Conservation (phyloP, 2,888 invertebrate species). For the Andricus curvator region DNA sequence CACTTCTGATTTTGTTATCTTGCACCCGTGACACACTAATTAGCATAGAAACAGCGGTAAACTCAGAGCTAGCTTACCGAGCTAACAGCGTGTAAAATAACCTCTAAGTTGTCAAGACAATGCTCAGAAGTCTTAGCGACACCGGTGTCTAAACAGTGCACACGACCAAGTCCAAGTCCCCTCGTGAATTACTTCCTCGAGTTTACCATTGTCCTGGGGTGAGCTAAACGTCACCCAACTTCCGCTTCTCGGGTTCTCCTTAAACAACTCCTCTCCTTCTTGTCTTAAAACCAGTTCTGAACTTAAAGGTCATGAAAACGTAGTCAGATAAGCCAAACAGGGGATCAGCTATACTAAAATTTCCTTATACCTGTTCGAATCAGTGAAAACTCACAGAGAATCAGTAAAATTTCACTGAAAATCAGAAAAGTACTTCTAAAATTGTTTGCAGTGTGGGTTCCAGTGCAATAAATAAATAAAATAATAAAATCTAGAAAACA, state of each 20-base stretch:
- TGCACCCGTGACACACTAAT: conserved; percentile 65
- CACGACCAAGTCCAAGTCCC: conserved; percentile 67
- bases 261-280: conserved; percentile 20
- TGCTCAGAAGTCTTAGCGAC: conserved; percentile 63
- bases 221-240: conserved; percentile 64
- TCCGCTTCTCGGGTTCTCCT: conserved; percentile 48
- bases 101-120: conserved; percentile 78
- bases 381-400: too few species aligned
- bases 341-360: not conserved
- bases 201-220: conserved; percentile 66
- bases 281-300: conserved; percentile 2
- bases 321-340: conserved; percentile 8
- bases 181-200: conserved; percentile 70
- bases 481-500: not conserved
- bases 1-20: conserved; percentile 25
- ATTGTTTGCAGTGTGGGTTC: too few species aligned
- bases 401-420: too few species aligned
- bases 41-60: conserved; percentile 78
- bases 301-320: conserved; percentile 8
- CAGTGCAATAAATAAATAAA: too few species aligned
- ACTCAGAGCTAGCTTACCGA: conserved; percentile 76
- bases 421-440: not conserved
- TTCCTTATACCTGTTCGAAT: not conserved
- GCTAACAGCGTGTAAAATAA: conserved; percentile 79
- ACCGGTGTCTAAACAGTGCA: conserved; percentile 59